Conservation (phyloP, 2,113 vertebrate genomes). For the Pholis gunnellus region DNA sequence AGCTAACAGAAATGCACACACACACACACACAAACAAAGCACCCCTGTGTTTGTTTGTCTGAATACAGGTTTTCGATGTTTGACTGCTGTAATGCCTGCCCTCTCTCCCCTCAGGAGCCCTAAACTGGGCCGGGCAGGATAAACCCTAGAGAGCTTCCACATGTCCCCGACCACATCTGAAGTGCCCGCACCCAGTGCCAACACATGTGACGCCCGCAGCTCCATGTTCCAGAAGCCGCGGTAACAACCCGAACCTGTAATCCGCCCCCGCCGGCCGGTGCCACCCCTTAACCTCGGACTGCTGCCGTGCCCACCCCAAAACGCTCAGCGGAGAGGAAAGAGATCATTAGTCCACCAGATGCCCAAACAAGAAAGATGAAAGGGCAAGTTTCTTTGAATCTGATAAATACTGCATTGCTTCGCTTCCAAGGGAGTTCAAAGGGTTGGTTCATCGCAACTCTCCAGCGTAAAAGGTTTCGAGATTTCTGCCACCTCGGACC, state of each 20-base stretch:
- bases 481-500: conserved; percentile 51
- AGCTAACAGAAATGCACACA: conserved; percentile 1
- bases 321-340: conserved; percentile 66
- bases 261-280: conserved; percentile 67
- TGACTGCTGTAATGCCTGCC: conserved; percentile 30
- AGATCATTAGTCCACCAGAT: conserved; percentile 72
- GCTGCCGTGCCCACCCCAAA: conserved; percentile 70
- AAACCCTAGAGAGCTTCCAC: conserved; percentile 81
- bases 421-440: conserved; percentile 67
- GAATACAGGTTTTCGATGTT: conserved; percentile 53
- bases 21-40: conserved; percentile 6
- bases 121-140: conserved; percentile 66
- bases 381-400: conserved; percentile 56
- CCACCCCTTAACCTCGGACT: conserved; percentile 62
- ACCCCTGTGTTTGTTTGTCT: conserved; percentile 65
- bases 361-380: conserved; percentile 72
- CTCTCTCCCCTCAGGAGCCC: conserved; percentile 38
- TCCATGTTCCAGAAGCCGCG: conserved; percentile 70
- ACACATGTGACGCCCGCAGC: conserved; percentile 75
- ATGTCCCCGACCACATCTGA: conserved; percentile 82
- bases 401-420: conserved; percentile 71
- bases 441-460: conserved; percentile 24
- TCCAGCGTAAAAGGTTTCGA: conserved; percentile 47
- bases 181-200: conserved; percentile 72
- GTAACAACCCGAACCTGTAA: conserved; percentile 75